These are phyloP conservation scores for Micrasema longulum DNA, from an alignment of 1,140 invertebrate species.

Conservation along the genomic window DNA sequence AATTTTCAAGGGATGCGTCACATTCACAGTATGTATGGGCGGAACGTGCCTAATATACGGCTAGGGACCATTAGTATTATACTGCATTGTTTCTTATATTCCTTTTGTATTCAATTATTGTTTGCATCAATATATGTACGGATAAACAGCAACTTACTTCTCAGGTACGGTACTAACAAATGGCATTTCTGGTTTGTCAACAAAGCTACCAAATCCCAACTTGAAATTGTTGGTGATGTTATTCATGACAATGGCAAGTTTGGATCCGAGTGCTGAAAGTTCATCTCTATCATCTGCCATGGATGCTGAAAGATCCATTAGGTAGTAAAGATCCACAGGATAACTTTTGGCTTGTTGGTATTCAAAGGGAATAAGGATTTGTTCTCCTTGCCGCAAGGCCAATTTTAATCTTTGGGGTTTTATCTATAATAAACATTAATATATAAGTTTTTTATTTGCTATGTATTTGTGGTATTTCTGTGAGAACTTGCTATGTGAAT, in stretches of 20 bases:
- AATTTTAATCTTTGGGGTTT: slow-evolving; percentile 59
- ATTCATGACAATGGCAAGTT: slow-evolving; percentile 75
- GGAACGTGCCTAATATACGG: no score
- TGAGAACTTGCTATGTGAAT: no score
- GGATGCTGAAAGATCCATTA: slow-evolving; percentile 87
- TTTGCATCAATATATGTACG: no score
- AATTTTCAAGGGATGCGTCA: no score
- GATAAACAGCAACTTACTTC: no score
- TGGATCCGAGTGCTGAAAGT: slow-evolving; percentile 73
- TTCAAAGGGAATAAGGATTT: slow-evolving; percentile 57
- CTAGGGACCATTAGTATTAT: no score
- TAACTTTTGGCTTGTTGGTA: slow-evolving; percentile 80
- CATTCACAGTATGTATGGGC: no score
- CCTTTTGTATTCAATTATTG: no score
- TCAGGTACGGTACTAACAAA: slow-evolving; percentile 75
- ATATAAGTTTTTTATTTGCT: no score
- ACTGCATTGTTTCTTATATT: no score
- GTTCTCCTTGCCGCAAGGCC: slow-evolving; percentile 56
- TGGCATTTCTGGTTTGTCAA: slow-evolving; percentile 88
- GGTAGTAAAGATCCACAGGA: slow-evolving; percentile 90
- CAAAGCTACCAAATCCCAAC: slow-evolving; percentile 89
- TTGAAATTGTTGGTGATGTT: slow-evolving; percentile 86
- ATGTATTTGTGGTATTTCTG: no score
- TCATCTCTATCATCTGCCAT: slow-evolving; percentile 81
- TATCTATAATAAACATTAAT: slow-evolving; percentile 56